Evolutionary conservation across 2,113 vertebrate genomes (phyloP), one percentile per base, ranked within the genome.

Genomic region (Charadrius vociferus): DNA sequence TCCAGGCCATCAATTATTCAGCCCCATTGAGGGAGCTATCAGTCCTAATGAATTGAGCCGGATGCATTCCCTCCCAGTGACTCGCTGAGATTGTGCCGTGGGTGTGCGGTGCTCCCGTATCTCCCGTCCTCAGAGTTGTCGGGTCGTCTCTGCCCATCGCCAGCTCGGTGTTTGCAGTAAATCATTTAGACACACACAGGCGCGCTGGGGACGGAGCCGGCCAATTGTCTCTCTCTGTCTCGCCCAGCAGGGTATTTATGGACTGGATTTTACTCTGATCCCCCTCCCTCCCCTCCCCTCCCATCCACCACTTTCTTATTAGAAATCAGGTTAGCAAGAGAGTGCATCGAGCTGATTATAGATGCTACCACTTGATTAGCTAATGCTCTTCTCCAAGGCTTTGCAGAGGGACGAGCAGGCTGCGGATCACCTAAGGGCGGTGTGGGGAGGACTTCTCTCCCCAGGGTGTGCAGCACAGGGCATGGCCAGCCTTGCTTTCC

Each of bases 1-100:
- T 98, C 78, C 86, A 36, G 95, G 97, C 97, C 98, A 98, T 98
- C 98, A 98, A 98, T 98, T 98, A 98, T 98, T 98, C 98, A 98
- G 88, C 93, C 97, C 97, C 95, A 95, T 98, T 98, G 98, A 98
- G 98, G 97, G 98, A 98, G 97, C 95, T 93, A 98, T 98, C 98
- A 95, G 96, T 97, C 98, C 98, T 98, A 98, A 98, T 98, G 98
- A 98, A 98, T 97, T 98, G 98, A 97, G 97, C 88, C 82, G 96
- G 97, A 96, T 94, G 97, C 98, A 81, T 95, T 97, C 97, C 55
- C 30, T 97, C 95, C 97, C 98, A 95, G 97, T 56, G 90, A 86
- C 94, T 95, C 6, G 61, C 98, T 26, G 94, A 97, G 97, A 97
- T 98, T 98, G 97, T 49, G 94, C 93, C 78, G 88, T 24, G 93